Evolutionary conservation across 2,797 vertebrate genomes (phyloP), one percentile per base, ranked within the genome.

Genomic region (Sebastolobus altivelis): DNA sequence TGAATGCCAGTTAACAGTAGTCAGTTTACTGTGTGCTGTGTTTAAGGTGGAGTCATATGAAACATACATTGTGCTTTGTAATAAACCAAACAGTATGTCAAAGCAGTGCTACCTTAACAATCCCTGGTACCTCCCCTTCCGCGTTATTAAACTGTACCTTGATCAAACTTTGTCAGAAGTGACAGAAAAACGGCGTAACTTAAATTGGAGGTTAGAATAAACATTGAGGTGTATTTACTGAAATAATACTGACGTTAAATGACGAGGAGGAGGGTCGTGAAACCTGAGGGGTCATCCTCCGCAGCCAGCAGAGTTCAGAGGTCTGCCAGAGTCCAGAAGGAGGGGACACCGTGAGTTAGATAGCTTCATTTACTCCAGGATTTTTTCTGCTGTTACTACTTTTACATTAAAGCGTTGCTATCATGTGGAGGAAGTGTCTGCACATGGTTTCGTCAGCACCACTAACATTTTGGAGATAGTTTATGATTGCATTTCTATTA

Each of bases 221-320:
- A n/a, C 1, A 3, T 33, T 7, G 1, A 14, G 9, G 9, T n/a
- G 0, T 2, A 5, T 49, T 63, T 1, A 11, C 4, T 16, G 9
- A 8, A 11, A 3, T 46, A 31, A 27, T 1, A 58, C 3, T n/a
- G 8, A 22, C 3, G 4, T 7, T 7, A 43, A 10, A 75, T 6
- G 4, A 88, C 88, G 87, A 90, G 85, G 70, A 92, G 80, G 22
- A 88, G 89, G 59, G 16, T 9, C 54, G 40, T 72, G 25, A 84
- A 78, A 43, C 56, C 29, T 3, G 49, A 3, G 0, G 49, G 25
- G 9, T 31, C 78, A 0, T 9, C 79, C 13, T 65, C 80, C 1
- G 9, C 59, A 1, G n/a, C 4, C 20, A 25, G 13, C 5, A n/a
- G 37, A 14, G 46, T 4, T 2, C 69, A 38, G 40, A 55, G 3